Base-by-base conservation (phyloP, 2,113 vertebrate genomes). In the Ursus arctos region DNA sequence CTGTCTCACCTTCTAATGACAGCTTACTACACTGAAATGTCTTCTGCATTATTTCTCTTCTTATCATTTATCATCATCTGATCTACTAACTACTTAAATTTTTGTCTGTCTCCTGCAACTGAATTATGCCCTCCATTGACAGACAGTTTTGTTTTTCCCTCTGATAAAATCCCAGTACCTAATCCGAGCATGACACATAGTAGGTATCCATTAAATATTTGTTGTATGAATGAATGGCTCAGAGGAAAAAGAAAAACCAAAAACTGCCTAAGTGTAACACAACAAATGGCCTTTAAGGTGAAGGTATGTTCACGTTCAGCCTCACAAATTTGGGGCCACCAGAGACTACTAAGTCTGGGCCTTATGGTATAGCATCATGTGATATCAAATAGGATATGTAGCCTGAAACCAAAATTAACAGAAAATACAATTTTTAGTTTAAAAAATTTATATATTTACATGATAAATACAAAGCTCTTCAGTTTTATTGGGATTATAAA, bases 401-500 rank as follows among this genome's bases (percentile, higher is more conserved):
- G 33, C 28, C 61, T 89, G 59, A 91, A 96, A 88, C 33, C 43
- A 72, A 92, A 90, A 88, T 81, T 55, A 61, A 96, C 4, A 72
- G n/a, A 69, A 91, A 91, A 83, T 61, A 72, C 1, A 71, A 24
- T 7, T 71, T 80, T 81, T 72, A 91, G 49, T 90, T 94, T 74
- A n/a, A 72, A 97, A 83, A 89, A 49, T 5, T 83, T 28, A 22
- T 28, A 18, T n/a, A 76, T 33, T 43, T 65, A 80, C 1, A 79
- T 40, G 7, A 47, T 72, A 77, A 92, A 92, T 89, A 31, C 16
- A 92, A 88, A 97, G 13, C 13, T 19, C 61, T 97, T 95, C 26
- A 8, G 24, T 90, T 87, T 85, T 91, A 55, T 71, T 67, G 31
- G 1, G 28, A 63, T 49, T 79, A 67, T 89, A 97, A 87, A 94